Evolutionary conservation across 2,888 invertebrate species (phyloP), one percentile per base, ranked within the genome.

Genomic region (Lithosia quadra): DNA sequence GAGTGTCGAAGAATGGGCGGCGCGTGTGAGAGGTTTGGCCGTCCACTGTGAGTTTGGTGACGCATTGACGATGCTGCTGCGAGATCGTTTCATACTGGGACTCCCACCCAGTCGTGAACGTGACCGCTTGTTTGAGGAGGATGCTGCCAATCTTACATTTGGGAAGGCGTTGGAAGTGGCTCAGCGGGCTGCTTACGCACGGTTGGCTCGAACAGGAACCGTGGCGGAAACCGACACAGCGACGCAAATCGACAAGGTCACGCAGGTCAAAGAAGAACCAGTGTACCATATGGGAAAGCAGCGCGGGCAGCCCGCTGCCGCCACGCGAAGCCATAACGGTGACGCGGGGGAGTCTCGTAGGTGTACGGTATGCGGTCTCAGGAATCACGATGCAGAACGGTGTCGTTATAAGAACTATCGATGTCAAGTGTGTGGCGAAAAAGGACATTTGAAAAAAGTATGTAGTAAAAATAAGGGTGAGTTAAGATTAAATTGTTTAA

Each of bases 361-460:
- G n/a, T n/a, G n/a, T n/a, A n/a, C n/a, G n/a, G n/a, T n/a, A n/a
- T n/a, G n/a, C n/a, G n/a, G n/a, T n/a, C n/a, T 33, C 8, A 33
- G 8, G 8, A 33, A 33, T 33, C 33, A 28, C 28, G 10, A 18
- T 15, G 24, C 28, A 28, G 57, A 58, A 10, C 10, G 7, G 10
- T 58, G 55, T 9, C 55, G 55, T 55, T 55, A 21, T 21, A 55
- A 55, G 10, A 21, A n/a, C 21, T 55, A 21, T 55, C 9, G 22
- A 21, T 21, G 10, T 21, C 21, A 9, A 21, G 22, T 21, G 21
- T 55, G 22, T 9, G 22, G 55, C 3, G 15, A 55, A 55, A 55
- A 55, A 55, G 33, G 62, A 11, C 49, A 62, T 49, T 28, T 62
- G 15, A 49, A 62, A 28, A 62, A 49, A 5, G 62, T 62, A n/a